Base-by-base conservation (phyloP, 2,888 invertebrate genomes). In the Bibio marci region DNA sequence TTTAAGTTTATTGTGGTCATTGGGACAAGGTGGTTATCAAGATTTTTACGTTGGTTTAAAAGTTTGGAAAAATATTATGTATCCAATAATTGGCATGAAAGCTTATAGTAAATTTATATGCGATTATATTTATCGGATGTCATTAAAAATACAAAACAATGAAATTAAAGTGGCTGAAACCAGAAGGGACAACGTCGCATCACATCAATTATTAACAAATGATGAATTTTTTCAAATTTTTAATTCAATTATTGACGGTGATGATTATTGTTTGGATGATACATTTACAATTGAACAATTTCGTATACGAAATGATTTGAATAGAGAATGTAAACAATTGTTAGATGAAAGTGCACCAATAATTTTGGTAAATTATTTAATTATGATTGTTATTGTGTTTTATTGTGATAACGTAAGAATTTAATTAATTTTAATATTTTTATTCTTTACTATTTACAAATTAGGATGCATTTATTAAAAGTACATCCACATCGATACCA, bases 61-160 rank as follows among this genome's bases (percentile, higher is more conserved):
- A 75, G 76, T 75, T 12, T 83, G 82, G 76, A 73, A 77, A 58
- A 78, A 81, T 44, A 59, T 80, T 2, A 80, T 81, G 70, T 59
- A 76, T 30, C 78, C 81, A 1, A 60, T 80, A 51, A 62, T 81
- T 33, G 80, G 80, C 46, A 59, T 79, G 55, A 78, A 76, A 53
- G 73, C 69, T 52, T 82, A 80, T 49, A 66, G 75, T 1, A 71
- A 69, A 46, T 78, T 72, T 56, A 66, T 78, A 26, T 57, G 71
- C 6, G 65, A 66, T 37, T 76, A 81, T 52, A 63, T 83, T 38
- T 55, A 58, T 36, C 52, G 50, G 39, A 48, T 57, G 11, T 42
- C 59, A 1, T 45, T 44, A 22, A 46, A 48, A 4, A 47, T 49
- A 18, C 36, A 40, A 8, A 32, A 37, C 17, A 11, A 25, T 10